Conservation (phyloP, 2,888 invertebrate species). For the Pseudoips prasinana region DNA sequence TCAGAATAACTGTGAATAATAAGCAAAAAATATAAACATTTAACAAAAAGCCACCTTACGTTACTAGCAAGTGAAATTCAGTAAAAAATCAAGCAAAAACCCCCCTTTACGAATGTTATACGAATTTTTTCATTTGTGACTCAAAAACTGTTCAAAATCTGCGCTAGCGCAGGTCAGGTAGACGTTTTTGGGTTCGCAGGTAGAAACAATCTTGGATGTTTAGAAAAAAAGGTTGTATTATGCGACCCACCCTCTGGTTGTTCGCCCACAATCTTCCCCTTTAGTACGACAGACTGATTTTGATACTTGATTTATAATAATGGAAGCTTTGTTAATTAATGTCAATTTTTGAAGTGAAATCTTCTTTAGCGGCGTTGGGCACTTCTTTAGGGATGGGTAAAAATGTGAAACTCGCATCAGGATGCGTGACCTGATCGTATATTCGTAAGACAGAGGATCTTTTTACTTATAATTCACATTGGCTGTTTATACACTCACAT, state of each 20-base stretch:
- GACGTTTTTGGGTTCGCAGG: conserved; percentile 69
- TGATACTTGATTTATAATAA: conserved; percentile 32
- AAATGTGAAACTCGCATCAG: background rate
- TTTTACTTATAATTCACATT: too few relatives aligned
- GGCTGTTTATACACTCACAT: too few relatives aligned
- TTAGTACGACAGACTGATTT: conserved; percentile 24
- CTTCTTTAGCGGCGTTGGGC: too few relatives aligned
- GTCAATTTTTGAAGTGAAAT: background rate
- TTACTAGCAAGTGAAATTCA: conserved; percentile 65
- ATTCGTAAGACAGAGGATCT: too few relatives aligned
- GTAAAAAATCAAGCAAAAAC: conserved; percentile 72
- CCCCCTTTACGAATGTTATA: conserved; percentile 49
- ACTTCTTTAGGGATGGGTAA: too few relatives aligned
- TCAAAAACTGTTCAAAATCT: conserved; percentile 63
- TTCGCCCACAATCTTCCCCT: conserved; percentile 66
- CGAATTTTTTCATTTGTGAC: conserved; percentile 54
- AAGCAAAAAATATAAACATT: conserved; percentile 56
- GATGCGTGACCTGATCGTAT: background rate
- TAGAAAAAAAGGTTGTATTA: conserved; percentile 72
- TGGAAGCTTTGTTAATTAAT: background rate
- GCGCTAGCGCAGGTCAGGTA: conserved; percentile 71
- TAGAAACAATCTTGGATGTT: conserved; percentile 75
- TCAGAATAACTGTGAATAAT: conserved; percentile 1
- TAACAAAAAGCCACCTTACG: conserved; percentile 58
- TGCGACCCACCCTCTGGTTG: conserved; percentile 70